phyloP scores from a whole-genome alignment of 1,140 invertebrate genomes.

The Nasonia longicornis region DNA sequence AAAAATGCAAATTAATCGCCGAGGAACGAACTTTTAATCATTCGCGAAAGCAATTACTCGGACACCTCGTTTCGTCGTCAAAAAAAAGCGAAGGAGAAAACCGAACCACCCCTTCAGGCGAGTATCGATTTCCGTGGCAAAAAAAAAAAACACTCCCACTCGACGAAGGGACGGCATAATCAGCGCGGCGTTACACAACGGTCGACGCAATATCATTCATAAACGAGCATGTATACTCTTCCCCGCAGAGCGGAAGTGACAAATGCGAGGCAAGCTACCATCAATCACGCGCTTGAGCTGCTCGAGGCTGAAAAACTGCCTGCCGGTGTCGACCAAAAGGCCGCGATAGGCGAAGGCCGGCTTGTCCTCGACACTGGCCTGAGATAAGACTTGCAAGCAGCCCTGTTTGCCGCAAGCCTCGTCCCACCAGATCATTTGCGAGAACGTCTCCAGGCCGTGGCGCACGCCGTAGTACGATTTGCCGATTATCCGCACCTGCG shows the following conservation, averaged over 20 bases:
- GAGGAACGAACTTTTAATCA: too few species aligned
- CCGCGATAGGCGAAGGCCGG: slow-evolving; percentile 80
- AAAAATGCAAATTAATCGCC: too few species aligned
- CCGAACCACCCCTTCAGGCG: too few species aligned
- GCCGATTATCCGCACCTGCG: slow-evolving; percentile 73
- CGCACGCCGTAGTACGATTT: slow-evolving; percentile 82
- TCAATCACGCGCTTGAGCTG: slow-evolving; percentile 79
- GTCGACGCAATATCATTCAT: too few species aligned
- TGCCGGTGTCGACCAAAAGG: slow-evolving; percentile 79
- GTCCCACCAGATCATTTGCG: slow-evolving; percentile 83
- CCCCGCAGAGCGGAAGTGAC: background rate
- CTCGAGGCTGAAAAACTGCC: slow-evolving; percentile 79
- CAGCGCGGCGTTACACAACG: too few species aligned
- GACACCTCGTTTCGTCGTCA: too few species aligned
- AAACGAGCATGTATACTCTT: too few species aligned
- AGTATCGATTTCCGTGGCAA: too few species aligned
- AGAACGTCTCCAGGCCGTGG: slow-evolving; percentile 83
- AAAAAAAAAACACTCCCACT: too few species aligned
- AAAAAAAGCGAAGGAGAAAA: too few species aligned
- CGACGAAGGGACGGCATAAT: too few species aligned
- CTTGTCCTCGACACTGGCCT: slow-evolving; percentile 73
- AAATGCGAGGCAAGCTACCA: slow-evolving; percentile 58
- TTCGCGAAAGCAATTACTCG: too few species aligned
- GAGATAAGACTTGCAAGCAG: slow-evolving; percentile 70
- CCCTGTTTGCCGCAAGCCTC: slow-evolving; percentile 73